Percentiles rank a stretch among this genome's conserved stretches.
These are phyloP conservation scores for Octodonta nipae DNA, from an alignment of 2,888 invertebrate genomes.

Conservation along the genomic window DNA sequence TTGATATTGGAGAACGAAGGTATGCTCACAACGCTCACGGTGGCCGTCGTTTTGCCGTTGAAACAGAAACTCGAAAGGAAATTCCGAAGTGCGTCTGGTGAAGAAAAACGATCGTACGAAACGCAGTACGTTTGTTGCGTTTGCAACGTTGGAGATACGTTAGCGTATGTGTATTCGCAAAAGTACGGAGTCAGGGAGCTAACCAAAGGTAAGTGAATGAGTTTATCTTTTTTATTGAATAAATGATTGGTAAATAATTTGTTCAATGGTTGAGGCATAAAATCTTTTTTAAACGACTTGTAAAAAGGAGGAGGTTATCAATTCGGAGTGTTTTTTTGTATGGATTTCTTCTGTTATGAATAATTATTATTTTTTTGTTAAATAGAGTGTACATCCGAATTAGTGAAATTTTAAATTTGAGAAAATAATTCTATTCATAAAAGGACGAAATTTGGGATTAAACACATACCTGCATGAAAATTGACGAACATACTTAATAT, in stretches of 20 bases:
- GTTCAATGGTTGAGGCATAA: background rate
- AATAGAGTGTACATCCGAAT: no score
- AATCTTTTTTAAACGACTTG: no score
- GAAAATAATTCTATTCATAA: no score
- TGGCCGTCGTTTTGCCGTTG: constrained; percentile 59
- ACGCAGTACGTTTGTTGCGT: constrained; percentile 60
- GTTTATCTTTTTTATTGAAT: background rate
- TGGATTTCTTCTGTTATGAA: no score
- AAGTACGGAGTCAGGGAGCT: constrained; percentile 69
- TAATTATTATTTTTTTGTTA: no score
- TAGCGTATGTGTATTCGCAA: constrained; percentile 73
- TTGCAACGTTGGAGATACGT: constrained; percentile 79
- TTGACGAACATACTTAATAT: no score
- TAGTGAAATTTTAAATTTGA: no score
- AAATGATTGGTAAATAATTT: background rate
- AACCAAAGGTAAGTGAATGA: constrained; percentile 45
- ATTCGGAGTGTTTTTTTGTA: no score
- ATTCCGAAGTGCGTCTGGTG: constrained; percentile 6
- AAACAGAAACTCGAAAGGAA: constrained; percentile 20
- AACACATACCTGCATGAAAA: no score
- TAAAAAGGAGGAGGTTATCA: no score
- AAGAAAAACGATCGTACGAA: constrained; percentile 15
- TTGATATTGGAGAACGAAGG: constrained; percentile 71
- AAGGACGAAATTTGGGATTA: no score
- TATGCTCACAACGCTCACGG: constrained; percentile 70